These are phyloP conservation scores for Linnaemya vulpina DNA, from an alignment of 2,888 invertebrate genomes.

Conservation along the genomic window DNA sequence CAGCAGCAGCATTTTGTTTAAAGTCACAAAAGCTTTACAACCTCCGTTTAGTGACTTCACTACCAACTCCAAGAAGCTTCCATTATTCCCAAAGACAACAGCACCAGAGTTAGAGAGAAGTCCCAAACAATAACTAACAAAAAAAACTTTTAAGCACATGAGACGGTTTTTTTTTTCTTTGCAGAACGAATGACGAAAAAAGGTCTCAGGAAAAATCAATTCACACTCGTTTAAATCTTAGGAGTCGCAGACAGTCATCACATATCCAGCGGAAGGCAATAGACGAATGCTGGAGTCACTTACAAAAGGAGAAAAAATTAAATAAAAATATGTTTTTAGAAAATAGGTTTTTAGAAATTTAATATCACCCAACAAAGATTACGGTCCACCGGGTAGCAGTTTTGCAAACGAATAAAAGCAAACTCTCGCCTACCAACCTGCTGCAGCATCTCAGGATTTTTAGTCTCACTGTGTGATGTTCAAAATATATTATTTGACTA, in stretches of 20 bases:
- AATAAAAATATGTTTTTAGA: too few species aligned
- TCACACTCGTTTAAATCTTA: constrained; percentile 77
- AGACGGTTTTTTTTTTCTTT: constrained; percentile 45
- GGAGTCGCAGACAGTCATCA: constrained; percentile 50
- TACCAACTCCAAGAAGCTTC: constrained; percentile 48
- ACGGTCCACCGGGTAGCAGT: too few species aligned
- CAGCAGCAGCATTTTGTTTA: constrained; percentile 40
- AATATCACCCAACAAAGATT: too few species aligned
- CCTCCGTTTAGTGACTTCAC: constrained; percentile 22
- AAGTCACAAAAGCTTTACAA: constrained; percentile 36
- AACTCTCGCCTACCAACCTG: too few species aligned
- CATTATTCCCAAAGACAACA: constrained; percentile 34
- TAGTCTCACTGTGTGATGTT: too few species aligned
- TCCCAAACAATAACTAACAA: constrained; percentile 15
- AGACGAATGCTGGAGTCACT: neutral
- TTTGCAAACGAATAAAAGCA: too few species aligned
- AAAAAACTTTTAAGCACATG: constrained; percentile 47
- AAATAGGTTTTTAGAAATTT: too few species aligned
- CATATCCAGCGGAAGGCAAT: neutral
- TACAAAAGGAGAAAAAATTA: neutral
- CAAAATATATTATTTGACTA: too few species aligned
- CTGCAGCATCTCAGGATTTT: too few species aligned
- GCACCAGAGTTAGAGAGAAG: constrained; percentile 1
- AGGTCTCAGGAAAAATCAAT: constrained; percentile 75
- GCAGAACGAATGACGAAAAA: constrained; percentile 54